phyloP scores from a whole-genome alignment of 2,113 vertebrate species.

The Rhombomys opimus region DNA sequence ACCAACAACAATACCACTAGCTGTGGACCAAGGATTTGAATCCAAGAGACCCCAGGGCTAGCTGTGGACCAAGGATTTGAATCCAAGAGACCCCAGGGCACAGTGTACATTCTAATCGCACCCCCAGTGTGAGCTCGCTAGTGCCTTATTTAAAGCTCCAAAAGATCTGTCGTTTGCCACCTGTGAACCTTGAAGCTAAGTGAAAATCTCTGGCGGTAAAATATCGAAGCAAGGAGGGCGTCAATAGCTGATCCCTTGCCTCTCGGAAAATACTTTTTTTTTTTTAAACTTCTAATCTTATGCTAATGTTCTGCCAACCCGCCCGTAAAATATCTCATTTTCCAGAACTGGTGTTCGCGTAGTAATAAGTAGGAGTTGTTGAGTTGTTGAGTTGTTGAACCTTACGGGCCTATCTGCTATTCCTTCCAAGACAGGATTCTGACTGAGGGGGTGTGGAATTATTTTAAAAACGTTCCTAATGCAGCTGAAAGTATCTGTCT shows the following conservation, averaged over 20 bases:
- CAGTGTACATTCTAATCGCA: background rate
- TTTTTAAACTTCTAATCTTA: background rate
- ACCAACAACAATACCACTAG: background rate
- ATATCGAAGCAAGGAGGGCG: background rate
- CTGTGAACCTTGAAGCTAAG: background rate
- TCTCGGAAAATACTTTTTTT: background rate
- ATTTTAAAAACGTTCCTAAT: constrained; percentile 29
- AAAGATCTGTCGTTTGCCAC: background rate
- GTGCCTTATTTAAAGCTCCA: background rate
- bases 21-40: background rate
- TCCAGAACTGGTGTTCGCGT: background rate
- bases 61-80: background rate
- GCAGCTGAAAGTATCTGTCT: background rate
- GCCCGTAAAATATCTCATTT: background rate
- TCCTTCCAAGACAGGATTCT: background rate
- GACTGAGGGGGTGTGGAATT: background rate
- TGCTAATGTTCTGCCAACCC: background rate
- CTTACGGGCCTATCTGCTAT: background rate
- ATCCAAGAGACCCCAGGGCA: fast-evolving
- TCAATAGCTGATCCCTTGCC: background rate
- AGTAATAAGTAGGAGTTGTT: background rate
- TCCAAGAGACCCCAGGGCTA: fast-evolving
- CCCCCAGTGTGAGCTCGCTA: background rate
- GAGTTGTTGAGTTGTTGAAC: background rate
- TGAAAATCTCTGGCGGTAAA: background rate